Base-by-base conservation (phyloP, 2,113 vertebrate genomes). In the Promerops cafer region DNA sequence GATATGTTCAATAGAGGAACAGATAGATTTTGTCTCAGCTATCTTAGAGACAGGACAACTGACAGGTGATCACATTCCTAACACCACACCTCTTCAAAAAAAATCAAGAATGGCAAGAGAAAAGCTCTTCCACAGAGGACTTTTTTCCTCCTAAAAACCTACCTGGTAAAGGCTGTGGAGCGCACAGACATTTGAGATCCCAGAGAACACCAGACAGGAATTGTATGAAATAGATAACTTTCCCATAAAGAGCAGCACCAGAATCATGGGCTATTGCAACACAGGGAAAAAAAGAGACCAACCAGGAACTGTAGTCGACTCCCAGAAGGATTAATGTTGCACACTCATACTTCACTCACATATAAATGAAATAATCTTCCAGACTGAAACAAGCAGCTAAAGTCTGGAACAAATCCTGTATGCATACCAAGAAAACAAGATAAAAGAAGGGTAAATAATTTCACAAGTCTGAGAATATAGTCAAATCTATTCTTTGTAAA, bases 341-440 rank as follows among this genome's bases (percentile, higher is more conserved):
- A n/a, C 2, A 2, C 35, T 92, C 70, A 61, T 37, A 33, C 26
- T 90, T 45, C 54, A 27, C 10, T 4, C 2, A 3, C 16, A 26
- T 13, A 71, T 35, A 77, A 66, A 65, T 33, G 20, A 57, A 90
- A 86, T 54, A 15, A 63, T 33, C 27, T 83, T 35, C 77, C 63
- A 95, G 54, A 69, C 77, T 87, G 74, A 75, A 94, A 89, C 8
- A 68, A 91, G 39, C n/a, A 84, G 31, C 70, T 94, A 42, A 80
- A 71, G 83, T 42, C 53, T 85, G 71, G 59, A 89, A 53, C 40
- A 83, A 91, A 82, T 79, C 49, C 72, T 79, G 21, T 24, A 70
- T 1, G 3, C 49, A 65, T 54, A 74, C 28, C 50, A 96, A 91
- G 47, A 50, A 87, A 90, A 77, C 10, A 68, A 77, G 61, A 80